A percentile compares a stretch with the other conserved stretches of the same genome.
Conservation (phyloP, 2,797 vertebrate genomes). For the Crax fasciolata region DNA sequence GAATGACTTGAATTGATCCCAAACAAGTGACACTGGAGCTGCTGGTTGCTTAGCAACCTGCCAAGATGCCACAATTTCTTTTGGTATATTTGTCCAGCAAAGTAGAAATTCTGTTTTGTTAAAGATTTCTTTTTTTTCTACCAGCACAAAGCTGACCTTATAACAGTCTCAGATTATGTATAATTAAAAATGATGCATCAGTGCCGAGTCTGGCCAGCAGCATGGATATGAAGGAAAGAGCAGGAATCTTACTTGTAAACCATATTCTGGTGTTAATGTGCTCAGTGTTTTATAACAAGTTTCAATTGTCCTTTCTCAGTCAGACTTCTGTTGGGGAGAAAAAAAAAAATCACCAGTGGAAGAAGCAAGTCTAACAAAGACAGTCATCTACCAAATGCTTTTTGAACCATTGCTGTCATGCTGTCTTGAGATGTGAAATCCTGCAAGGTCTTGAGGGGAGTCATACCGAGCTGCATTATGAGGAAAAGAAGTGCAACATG, state of each 20-base stretch:
- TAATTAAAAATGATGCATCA: conserved; percentile 16
- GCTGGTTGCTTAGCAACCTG: conserved; percentile 85
- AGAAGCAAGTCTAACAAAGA: background rate
- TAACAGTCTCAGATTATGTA: conserved; percentile 34
- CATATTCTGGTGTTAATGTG: background rate
- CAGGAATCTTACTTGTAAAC: background rate
- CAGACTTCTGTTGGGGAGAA: background rate
- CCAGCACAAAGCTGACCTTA: conserved; percentile 59
- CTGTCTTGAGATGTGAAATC: background rate
- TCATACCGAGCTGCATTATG: fast-evolving
- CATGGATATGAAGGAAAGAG: background rate
- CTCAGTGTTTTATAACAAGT: background rate
- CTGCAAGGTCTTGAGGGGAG: background rate
- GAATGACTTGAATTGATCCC: conserved; percentile 83
- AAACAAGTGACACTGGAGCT: conserved; percentile 74
- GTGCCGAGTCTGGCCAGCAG: background rate
- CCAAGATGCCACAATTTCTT: conserved; percentile 82
- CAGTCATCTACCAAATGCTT: background rate
- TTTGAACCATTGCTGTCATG: background rate
- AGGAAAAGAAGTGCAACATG: background rate
- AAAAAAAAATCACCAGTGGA: background rate
- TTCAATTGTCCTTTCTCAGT: background rate
- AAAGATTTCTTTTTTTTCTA: conserved; percentile 31
- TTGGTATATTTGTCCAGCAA: conserved; percentile 79
- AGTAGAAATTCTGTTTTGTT: conserved; percentile 79